phyloP scores from a whole-genome alignment of 2,888 invertebrate genomes.

The Rhagophthalmus giganteus region DNA sequence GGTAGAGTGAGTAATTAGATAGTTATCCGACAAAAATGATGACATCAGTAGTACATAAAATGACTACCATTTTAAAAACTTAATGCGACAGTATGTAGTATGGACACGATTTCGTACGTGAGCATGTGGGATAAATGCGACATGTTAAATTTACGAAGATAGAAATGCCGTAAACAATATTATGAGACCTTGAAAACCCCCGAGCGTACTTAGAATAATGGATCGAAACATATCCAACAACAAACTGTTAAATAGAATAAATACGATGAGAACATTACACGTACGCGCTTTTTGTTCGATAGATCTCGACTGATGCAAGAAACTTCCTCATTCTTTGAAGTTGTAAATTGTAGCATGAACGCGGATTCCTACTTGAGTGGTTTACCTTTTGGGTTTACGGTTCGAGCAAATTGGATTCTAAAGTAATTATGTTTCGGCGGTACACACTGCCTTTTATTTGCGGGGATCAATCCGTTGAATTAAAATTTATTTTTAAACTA shows the following conservation, averaged over 20 bases:
- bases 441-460: constrained; percentile 25
- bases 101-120: constrained; percentile 39
- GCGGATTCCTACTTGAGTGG: constrained; percentile 17
- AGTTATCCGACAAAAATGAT: constrained; percentile 10
- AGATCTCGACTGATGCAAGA: constrained; percentile 3
- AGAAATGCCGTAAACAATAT: too few species aligned
- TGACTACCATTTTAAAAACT: constrained; percentile 31
- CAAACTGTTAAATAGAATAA: too few species aligned
- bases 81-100: constrained; percentile 36
- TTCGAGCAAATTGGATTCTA: constrained; percentile 18
- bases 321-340: constrained; percentile 27
- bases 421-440: constrained; percentile 29
- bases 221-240: too few species aligned
- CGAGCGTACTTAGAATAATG: too few species aligned
- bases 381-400: constrained; percentile 21
- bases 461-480: constrained; percentile 21
- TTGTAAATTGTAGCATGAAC: constrained; percentile 28
- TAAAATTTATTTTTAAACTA: constrained; percentile 28
- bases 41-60: constrained; percentile 23
- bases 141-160: constrained; percentile 19
- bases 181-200: too few species aligned
- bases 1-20: constrained; percentile 9
- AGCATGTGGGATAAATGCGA: constrained; percentile 33
- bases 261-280: constrained; percentile 10
- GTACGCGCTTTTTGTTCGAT: constrained; percentile 5